Percentiles rank a stretch among this genome's conserved stretches.
These are phyloP conservation scores for Malacoraja senta DNA, from an alignment of 2,797 vertebrate genomes.

Conservation along the genomic window DNA sequence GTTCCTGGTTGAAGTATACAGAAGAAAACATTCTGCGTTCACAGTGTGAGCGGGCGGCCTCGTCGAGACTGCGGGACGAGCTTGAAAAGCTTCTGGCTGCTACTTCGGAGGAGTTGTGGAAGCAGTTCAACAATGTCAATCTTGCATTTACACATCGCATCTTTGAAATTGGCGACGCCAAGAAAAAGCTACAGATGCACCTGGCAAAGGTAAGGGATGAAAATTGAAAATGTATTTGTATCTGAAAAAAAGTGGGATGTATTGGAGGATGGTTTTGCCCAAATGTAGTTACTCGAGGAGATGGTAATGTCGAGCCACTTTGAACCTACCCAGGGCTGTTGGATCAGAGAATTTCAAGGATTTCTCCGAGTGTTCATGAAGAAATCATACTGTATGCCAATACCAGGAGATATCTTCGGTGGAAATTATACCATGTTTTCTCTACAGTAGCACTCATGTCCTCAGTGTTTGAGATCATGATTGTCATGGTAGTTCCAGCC, in stretches of 20 bases:
- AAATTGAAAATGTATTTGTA: too few species aligned
- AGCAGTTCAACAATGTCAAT: constrained; percentile 53
- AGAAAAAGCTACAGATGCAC: constrained; percentile 55
- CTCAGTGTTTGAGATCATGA: background rate
- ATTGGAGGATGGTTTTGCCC: background rate
- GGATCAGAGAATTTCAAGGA: background rate
- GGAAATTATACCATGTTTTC: background rate
- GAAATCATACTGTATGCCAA: background rate
- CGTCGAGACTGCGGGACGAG: constrained; percentile 51
- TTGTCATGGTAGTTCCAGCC: background rate
- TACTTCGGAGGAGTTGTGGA: constrained; percentile 54
- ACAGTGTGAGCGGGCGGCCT: constrained; percentile 53
- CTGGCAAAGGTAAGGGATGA: constrained; percentile 51
- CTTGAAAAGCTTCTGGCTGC: constrained; percentile 47
- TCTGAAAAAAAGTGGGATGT: background rate
- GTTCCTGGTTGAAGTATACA: constrained; percentile 53
- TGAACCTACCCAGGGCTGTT: background rate
- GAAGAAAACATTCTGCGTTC: constrained; percentile 55
- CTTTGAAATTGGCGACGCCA: constrained; percentile 49
- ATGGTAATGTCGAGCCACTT: background rate
- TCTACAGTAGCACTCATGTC: background rate
- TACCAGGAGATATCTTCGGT: background rate
- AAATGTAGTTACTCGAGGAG: background rate
- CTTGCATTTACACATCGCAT: constrained; percentile 51
- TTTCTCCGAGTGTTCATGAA: background rate